Base-by-base conservation (phyloP, 2,888 invertebrate genomes). In the Pachydiplax longipennis region DNA sequence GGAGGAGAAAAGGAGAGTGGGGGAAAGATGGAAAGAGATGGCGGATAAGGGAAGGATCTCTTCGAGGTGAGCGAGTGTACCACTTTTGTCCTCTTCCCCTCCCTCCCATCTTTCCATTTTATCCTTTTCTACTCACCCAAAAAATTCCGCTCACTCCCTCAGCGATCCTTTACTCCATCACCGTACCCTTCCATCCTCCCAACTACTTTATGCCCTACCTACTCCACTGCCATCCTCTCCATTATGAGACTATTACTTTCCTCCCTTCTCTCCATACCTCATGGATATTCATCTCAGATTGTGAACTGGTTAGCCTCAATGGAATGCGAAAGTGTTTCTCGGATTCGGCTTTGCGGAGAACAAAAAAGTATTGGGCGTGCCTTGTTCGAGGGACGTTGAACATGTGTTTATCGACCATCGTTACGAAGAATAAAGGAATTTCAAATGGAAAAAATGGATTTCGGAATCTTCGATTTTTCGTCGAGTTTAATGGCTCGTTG, bases 11-110 rank as follows among this genome's bases (percentile, higher is more conserved):
- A 5, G 18, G 58, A 58, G 22, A 1, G 58, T 8, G n/a, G 31
- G 0, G 22, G 58, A 35, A 53, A 15, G 48, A 15, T n/a, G 58
- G 61, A 58, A 61, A 87, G 87, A 61, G 87, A 61, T 31, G 31
- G 53, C 37, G 87, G 65, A 40, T 87, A 65, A 87, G 58, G 87
- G 87, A 87, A 87, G 58, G 61, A 65, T 87, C 87, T 65, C 12
- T 35, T 87, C 87, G 87, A 87, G 87, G 87, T 87, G 87, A 87
- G 37, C 87, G 13, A 61, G 87, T 87, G 87, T 87, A 87, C 87
- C 87, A 87, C 87, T 65, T 87, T 37, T 61, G 61, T 18, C 37
- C 65, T 87, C 87, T n/a, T 37, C 61, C 37, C 31, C 12, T 58
- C 82, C 35, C 37, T 31, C 18, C 48, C 82, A 82, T 44, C 40